Evolutionary conservation across 2,113 vertebrate genomes (phyloP).

Genomic region (Limanda limanda): DNA sequence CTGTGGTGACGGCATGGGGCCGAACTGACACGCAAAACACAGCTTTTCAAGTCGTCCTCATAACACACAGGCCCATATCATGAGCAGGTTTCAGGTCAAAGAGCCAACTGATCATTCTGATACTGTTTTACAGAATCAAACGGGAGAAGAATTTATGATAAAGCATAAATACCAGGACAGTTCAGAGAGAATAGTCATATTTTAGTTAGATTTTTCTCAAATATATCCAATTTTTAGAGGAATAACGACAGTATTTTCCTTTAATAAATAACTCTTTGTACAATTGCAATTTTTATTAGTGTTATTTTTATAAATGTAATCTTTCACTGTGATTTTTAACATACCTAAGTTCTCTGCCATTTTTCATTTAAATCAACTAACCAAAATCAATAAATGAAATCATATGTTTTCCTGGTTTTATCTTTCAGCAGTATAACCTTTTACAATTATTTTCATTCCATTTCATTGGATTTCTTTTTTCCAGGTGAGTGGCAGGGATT

Average conservation of each 20-base stretch:
- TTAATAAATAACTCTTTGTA: too few species aligned
- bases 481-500: neutral
- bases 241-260: too few species aligned
- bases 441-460: neutral
- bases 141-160: neutral
- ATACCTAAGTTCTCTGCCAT: too few species aligned
- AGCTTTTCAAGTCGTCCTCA: conserved; percentile 44
- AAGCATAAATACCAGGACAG: neutral
- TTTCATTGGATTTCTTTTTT: neutral
- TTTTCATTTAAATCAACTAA: neutral
- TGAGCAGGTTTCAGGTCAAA: conserved; percentile 35
- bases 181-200: neutral
- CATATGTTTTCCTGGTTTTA: neutral
- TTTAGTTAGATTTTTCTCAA: neutral
- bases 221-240: too few species aligned
- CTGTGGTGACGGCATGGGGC: conserved; percentile 55
- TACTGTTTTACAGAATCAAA: conserved; percentile 18
- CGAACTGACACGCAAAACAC: conserved; percentile 45
- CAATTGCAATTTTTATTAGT: neutral
- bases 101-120: conserved; percentile 34
- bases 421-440: neutral
- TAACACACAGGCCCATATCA: conserved; percentile 41
- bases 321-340: neutral
- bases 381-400: neutral
- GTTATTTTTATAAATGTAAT: neutral